phyloP scores from a whole-genome alignment of 2,797 vertebrate genomes.

The Semaprochilodus insignis region DNA sequence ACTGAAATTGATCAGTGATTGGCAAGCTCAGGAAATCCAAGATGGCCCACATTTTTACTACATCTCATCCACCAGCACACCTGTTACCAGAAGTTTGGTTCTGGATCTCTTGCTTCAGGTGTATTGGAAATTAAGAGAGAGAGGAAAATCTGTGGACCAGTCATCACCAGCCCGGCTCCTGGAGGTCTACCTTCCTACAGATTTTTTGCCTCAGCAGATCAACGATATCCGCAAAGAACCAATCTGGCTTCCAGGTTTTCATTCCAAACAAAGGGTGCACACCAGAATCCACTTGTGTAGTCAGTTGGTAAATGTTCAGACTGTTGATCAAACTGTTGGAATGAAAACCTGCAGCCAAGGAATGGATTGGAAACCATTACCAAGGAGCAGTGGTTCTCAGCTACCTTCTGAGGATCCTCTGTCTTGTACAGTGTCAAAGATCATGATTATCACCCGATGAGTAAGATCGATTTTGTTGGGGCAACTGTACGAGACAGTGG shows the following conservation, averaged over 20 bases:
- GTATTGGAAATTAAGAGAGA: background rate
- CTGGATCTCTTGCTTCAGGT: background rate
- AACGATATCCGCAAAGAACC: too few species aligned
- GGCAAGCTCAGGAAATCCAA: background rate
- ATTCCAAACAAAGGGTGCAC: too few species aligned
- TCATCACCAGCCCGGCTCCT: too few species aligned
- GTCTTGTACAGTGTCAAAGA: background rate
- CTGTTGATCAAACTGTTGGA: too few species aligned
- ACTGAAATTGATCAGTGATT: background rate
- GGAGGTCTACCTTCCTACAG: too few species aligned
- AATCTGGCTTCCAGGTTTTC: too few species aligned
- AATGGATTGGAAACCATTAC: background rate
- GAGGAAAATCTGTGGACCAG: background rate
- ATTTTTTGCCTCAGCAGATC: too few species aligned
- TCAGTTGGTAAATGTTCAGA: too few species aligned
- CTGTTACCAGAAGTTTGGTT: background rate
- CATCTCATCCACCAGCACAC: background rate
- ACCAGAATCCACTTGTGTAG: too few species aligned
- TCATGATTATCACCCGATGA: background rate
- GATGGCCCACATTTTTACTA: background rate
- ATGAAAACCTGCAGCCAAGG: background rate
- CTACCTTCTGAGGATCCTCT: background rate
- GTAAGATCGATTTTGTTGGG: background rate
- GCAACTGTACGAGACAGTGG: background rate
- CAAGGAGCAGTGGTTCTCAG: background rate